Percentiles rank a stretch among this genome's conserved stretches.
phyloP scores from a whole-genome alignment of 2,888 invertebrate genomes.

The Acholoe squamosa region DNA sequence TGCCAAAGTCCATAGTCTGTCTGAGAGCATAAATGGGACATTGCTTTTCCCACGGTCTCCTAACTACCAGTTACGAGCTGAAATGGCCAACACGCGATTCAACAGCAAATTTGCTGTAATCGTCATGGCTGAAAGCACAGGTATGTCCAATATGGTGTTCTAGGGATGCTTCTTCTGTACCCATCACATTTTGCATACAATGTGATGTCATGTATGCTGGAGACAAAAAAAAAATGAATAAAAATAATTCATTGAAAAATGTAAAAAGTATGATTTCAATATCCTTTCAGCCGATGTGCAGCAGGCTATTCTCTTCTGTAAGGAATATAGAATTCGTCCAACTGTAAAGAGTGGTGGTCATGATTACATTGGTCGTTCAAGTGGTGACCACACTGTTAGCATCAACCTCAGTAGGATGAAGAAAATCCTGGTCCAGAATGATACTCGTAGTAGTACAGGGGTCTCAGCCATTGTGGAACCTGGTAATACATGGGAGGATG shows the following conservation, averaged over 20 bases:
- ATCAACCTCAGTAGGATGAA: constrained; percentile 24
- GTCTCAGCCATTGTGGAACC: constrained; percentile 35
- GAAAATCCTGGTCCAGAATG: not conserved
- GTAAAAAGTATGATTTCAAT: too few species aligned
- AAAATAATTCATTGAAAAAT: too few species aligned
- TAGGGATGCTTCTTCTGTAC: too few species aligned
- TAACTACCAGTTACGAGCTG: not conserved
- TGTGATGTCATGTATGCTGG: too few species aligned
- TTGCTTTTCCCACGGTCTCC: not conserved
- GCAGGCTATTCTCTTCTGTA: not conserved
- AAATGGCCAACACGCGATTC: constrained; percentile 6
- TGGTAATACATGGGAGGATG: constrained; percentile 27
- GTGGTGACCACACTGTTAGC: constrained; percentile 4
- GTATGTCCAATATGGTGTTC: too few species aligned
- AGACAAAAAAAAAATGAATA: too few species aligned
- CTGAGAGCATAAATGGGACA: not conserved
- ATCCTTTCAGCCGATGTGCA: constrained; percentile 17
- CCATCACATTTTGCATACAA: too few species aligned
- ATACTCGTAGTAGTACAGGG: not conserved
- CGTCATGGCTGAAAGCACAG: not conserved
- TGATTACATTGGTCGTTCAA: constrained; percentile 56
- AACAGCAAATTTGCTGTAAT: not conserved
- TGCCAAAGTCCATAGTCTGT: not conserved
- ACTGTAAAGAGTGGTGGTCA: constrained; percentile 46
- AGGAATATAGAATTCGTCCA: constrained; percentile 21